Evolutionary conservation across 1,140 invertebrate genomes (phyloP).

Genomic region (Papilio helenus): DNA sequence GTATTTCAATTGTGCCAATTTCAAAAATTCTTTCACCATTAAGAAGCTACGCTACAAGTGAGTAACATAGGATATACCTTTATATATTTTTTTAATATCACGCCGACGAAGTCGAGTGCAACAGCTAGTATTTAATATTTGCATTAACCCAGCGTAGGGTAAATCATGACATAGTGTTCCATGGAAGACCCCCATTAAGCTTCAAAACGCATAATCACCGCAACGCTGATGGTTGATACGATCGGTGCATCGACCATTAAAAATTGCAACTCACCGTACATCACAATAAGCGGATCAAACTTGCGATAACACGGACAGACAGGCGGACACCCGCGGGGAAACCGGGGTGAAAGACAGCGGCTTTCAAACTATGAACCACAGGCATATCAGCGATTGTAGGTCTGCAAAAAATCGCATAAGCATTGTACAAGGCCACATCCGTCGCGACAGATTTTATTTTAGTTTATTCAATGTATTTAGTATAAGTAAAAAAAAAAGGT

Average conservation of each 20-base stretch:
- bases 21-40: too few species aligned
- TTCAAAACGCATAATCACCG: slow-evolving; percentile 70
- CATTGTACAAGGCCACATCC: too few species aligned
- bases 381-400: too few species aligned
- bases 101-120: not conserved
- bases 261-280: slow-evolving; percentile 66
- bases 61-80: too few species aligned
- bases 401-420: too few species aligned
- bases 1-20: too few species aligned
- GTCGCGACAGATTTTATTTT: too few species aligned
- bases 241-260: slow-evolving; percentile 60
- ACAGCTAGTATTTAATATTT: not conserved
- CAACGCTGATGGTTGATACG: slow-evolving; percentile 56
- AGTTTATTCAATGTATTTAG: too few species aligned
- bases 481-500: too few species aligned
- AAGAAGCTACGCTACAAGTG: too few species aligned
- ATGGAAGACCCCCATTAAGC: slow-evolving; percentile 51
- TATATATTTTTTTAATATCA: too few species aligned
- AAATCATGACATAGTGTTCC: slow-evolving; percentile 51
- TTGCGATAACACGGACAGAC: slow-evolving; percentile 37
- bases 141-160: slow-evolving; percentile 1
- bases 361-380: slow-evolving; percentile 15
- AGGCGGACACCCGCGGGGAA: slow-evolving; percentile 55
- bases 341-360: slow-evolving; percentile 45
- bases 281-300: slow-evolving; percentile 54